phyloP scores from a whole-genome alignment of 1,140 invertebrate species.

The Melanaphis sacchari region DNA sequence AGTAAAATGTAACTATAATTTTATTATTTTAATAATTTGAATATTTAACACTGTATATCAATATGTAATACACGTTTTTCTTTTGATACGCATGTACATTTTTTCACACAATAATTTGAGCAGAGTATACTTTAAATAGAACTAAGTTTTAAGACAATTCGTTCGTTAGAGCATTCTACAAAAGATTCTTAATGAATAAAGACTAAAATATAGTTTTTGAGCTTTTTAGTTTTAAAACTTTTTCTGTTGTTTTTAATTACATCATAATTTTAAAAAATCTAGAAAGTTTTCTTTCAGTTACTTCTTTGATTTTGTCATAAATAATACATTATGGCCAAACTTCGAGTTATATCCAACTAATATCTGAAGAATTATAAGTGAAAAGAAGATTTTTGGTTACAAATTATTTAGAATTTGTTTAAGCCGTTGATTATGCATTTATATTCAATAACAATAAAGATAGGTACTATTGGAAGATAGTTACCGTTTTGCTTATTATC shows the following conservation, averaged over 20 bases:
- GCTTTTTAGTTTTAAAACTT: neutral
- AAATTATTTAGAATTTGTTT: neutral
- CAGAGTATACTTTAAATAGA: neutral
- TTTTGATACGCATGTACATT: neutral
- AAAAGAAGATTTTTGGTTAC: neutral
- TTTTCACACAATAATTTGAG: neutral
- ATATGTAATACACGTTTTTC: neutral
- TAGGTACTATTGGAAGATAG: neutral
- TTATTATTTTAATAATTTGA: neutral
- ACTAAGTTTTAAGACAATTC: neutral
- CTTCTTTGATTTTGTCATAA: conserved; percentile 13
- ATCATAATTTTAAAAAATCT: neutral
- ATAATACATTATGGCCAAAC: neutral
- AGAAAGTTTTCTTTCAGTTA: neutral
- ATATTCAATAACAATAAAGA: neutral
- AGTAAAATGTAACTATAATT: neutral
- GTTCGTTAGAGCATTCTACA: neutral
- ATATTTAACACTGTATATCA: neutral
- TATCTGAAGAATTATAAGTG: neutral
- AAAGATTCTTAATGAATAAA: conserved; percentile 14
- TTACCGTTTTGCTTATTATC: neutral
- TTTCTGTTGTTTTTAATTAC: neutral
- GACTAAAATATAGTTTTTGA: neutral
- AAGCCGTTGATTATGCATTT: neutral
- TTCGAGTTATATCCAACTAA: neutral